phyloP scores from a whole-genome alignment of 2,797 vertebrate species.

The Betta splendens region DNA sequence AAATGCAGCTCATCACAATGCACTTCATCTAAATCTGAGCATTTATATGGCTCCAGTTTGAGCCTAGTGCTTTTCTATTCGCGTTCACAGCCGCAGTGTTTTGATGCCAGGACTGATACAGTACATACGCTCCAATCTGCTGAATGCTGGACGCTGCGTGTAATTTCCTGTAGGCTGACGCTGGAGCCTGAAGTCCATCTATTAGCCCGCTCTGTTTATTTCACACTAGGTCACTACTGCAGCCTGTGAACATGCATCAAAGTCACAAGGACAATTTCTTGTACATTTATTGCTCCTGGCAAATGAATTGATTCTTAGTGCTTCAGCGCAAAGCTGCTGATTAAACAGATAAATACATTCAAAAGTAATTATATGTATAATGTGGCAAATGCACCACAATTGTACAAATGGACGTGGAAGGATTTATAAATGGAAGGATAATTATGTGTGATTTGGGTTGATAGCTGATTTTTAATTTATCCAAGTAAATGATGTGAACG shows the following conservation, averaged over 20 bases:
- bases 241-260: constrained; percentile 23
- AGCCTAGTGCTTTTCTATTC: neutral
- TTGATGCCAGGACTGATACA: neutral
- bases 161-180: constrained; percentile 3
- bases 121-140: neutral
- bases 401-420: neutral
- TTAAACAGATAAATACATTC: constrained; percentile 19
- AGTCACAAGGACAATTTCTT: constrained; percentile 30
- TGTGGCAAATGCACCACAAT: constrained; percentile 25
- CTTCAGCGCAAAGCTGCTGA: constrained; percentile 15
- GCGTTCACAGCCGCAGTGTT: neutral
- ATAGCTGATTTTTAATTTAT: constrained; percentile 20
- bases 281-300: constrained; percentile 22
- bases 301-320: constrained; percentile 24
- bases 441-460: neutral
- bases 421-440: too few species aligned
- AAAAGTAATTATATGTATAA: constrained; percentile 14
- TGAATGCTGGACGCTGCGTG: neutral
- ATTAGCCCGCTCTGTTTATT: neutral
- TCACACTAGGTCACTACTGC: constrained; percentile 7
- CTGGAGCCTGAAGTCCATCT: neutral
- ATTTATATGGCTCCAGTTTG: neutral
- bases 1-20: constrained; percentile 3
- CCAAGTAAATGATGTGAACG: neutral
- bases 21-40: neutral